These are phyloP conservation scores for Rhinoderma darwinii DNA, from an alignment of 2,113 vertebrate genomes.

Conservation along the genomic window DNA sequence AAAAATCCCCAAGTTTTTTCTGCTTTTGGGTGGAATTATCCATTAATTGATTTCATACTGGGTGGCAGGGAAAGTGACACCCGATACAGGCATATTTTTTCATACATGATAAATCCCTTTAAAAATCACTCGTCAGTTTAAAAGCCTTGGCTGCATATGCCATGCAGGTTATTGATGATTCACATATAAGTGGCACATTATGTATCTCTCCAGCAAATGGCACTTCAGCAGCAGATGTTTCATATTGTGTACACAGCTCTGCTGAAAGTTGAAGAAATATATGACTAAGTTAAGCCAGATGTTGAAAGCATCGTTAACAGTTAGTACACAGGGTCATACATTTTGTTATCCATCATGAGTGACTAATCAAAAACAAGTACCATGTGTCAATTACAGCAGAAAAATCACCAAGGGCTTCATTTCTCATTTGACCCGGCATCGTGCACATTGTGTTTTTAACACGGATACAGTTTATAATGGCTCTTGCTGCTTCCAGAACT, in stretches of 20 bases:
- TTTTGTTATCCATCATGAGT: slow-evolving; percentile 32
- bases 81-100: background rate
- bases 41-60: background rate
- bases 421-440: slow-evolving; percentile 30
- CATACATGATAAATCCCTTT: slow-evolving; percentile 28
- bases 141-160: slow-evolving; percentile 12
- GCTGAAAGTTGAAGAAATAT: slow-evolving; percentile 42
- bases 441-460: slow-evolving; percentile 25
- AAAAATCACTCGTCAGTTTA: slow-evolving; percentile 22
- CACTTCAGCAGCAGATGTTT: slow-evolving; percentile 53
- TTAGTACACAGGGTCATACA: slow-evolving; percentile 41
- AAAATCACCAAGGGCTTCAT: slow-evolving; percentile 35
- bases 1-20: background rate
- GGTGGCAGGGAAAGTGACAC: background rate
- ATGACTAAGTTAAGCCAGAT: slow-evolving; percentile 55
- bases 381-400: slow-evolving; percentile 39
- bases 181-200: slow-evolving; percentile 24
- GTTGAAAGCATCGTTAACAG: slow-evolving; percentile 46
- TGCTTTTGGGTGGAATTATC: background rate
- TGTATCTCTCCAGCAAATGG: slow-evolving; percentile 41
- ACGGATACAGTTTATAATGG: background rate
- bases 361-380: slow-evolving; percentile 49
- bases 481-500: background rate
- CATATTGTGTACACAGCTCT: slow-evolving; percentile 44
- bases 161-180: slow-evolving; percentile 26